Base-by-base conservation (phyloP, 2,113 vertebrate species). In the Colistium nudipinnis region DNA sequence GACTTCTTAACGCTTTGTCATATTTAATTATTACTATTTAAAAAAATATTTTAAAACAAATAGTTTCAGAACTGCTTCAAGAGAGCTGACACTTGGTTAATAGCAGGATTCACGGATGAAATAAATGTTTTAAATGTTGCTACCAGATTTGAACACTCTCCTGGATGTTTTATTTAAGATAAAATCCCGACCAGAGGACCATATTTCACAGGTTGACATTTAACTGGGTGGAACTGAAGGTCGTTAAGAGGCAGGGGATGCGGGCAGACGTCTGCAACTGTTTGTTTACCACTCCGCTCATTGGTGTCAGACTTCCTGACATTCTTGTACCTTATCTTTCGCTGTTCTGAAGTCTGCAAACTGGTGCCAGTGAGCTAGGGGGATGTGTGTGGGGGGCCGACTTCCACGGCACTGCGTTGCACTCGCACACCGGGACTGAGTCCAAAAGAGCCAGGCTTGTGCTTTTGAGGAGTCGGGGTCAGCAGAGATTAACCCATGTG, bases 221-320 rank as follows among this genome's bases (percentile, higher is more conserved):
- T 87, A 79, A 90, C 89, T 86, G 86, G 82, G 78, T 84, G 84
- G 85, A 82, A 86, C 81, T 83, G 78, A 78, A 87, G 87, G 82
- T 83, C 82, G 73, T 84, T 86, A 90, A 83, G 88, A 87, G 82
- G 87, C 77, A 78, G 70, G 84, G 86, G 85, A 89, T 90, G 87
- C 62, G 73, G 88, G 83, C 86, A 85, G 88, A 90, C 85, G 85
- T 89, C 88, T 90, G 92, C 87, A 83, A 84, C 87, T 91, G 89
- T 92, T 92, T 93, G 91, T 91, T 92, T 92, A 91, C 89, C 88
- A 87, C 68, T 73, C 79, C 33, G 43, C 85, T 83, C 79, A 48
- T 87, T 87, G 89, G 87, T 91, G 88, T 92, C 90, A 87, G 83
- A 87, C 92, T 92, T 93, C 91, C 92, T 92, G 88, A 90, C 90